Evolutionary conservation across 1,140 invertebrate genomes (phyloP), one percentile per base, ranked within the genome.

Genomic region (Dendrolimus kikuchii): DNA sequence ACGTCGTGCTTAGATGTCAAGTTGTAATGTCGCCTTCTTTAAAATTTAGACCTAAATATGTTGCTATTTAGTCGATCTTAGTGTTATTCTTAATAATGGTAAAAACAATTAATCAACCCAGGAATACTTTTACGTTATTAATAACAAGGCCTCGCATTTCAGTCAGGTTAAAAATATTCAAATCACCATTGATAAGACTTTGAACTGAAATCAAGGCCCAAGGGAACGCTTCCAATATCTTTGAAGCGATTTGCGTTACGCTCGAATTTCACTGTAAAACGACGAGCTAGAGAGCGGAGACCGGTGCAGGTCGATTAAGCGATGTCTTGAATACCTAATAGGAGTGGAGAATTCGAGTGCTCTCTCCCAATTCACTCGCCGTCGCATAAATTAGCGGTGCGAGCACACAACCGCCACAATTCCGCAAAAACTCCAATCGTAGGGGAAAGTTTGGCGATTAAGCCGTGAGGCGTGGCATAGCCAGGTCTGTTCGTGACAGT

Each of bases 401-500:
- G 59, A 46, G 62, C 72, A 73, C 62, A 71, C 60, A 64, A 64
- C 62, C 56, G 55, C 71, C 67, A 77, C 71, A 75, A 71, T 81
- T 80, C 74, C 69, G 68, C 78, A 85, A 85, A 85, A 85, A 83
- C 77, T 83, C 77, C 77, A 80, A 85, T 83, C 66, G 81, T 74
- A 66, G 68, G 75, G 78, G 61, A 77, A 85, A 85, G 77, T 85
- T 85, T 71, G 80, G 73, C 71, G 78, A 83, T 85, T 85, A 86
- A 83, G 78, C 74, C 72, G 75, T 71, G 74, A 80, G 79, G 71
- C 76, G 79, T 79, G 76, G 77, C 62, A 54, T 56, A 71, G 77
- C 69, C 80, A 81, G 78, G 77, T 76, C 82, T 86, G 82, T 68
- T 71, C 67, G 62, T 77, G 82, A 83, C 82, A 86, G 77, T 78